Conservation (phyloP, 2,113 vertebrate species). For the Formicarius rufipectus region DNA sequence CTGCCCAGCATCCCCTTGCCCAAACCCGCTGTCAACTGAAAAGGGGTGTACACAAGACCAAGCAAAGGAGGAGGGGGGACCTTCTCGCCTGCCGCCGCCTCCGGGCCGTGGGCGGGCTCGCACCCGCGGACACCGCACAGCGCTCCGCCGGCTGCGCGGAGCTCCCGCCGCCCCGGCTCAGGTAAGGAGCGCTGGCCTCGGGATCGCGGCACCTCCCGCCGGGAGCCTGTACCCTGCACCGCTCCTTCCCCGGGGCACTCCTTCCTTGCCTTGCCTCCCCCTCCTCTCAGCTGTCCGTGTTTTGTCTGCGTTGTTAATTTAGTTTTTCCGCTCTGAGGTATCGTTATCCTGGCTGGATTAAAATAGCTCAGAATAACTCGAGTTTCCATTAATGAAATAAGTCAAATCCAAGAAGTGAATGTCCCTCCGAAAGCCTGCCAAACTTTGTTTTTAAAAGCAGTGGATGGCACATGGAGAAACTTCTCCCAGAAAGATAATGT, state of each 20-base stretch:
- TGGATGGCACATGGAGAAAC: background rate
- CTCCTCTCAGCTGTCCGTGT: rapidly evolving
- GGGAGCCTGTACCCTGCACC: background rate
- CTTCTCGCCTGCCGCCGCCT: background rate
- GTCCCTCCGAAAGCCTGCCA: background rate
- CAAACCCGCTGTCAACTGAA: rapidly evolving
- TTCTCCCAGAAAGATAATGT: background rate
- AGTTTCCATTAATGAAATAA: background rate
- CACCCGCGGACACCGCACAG: too few relatives aligned
- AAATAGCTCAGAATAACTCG: background rate
- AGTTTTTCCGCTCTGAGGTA: background rate
- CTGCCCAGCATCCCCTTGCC: background rate
- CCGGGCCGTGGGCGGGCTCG: slow-evolving; percentile 8
- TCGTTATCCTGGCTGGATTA: background rate
- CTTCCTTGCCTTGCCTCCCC: background rate
- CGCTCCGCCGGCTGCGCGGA: background rate
- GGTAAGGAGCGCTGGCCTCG: background rate
- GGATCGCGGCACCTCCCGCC: background rate
- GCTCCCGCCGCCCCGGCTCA: background rate
- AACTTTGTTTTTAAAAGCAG: background rate
- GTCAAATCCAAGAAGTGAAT: background rate
- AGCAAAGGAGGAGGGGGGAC: background rate
- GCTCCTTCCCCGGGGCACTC: background rate
- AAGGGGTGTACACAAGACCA: rapidly evolving
- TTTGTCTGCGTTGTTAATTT: background rate